Conservation (phyloP, 2,888 invertebrate genomes). For the Blastobasis lacticolella region DNA sequence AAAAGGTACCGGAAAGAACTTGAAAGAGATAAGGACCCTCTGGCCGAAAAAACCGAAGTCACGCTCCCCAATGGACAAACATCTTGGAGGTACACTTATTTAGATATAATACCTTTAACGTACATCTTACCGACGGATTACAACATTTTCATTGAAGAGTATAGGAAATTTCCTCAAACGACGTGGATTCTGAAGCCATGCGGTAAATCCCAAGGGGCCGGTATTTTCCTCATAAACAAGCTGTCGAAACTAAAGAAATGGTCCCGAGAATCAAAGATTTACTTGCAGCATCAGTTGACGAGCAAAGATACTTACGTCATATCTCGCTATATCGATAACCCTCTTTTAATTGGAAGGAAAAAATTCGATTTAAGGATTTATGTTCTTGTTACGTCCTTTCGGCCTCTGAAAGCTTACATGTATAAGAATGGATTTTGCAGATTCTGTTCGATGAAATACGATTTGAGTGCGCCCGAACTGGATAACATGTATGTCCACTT, state of each 20-base stretch:
- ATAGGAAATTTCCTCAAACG: constrained; percentile 92
- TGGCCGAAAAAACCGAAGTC: constrained; percentile 82
- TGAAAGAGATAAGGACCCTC: constrained; percentile 88
- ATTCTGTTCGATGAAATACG: constrained; percentile 97
- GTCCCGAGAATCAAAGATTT: constrained; percentile 89
- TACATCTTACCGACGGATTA: constrained; percentile 97
- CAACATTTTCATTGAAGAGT: constrained; percentile 97
- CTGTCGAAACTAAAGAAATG: constrained; percentile 93
- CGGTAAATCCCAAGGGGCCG: constrained; percentile 93
- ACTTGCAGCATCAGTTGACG: constrained; percentile 85
- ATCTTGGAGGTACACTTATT: constrained; percentile 81
- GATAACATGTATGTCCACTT: constrained; percentile 97
- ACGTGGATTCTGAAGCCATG: constrained; percentile 99
- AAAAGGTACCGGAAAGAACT: constrained; percentile 93
- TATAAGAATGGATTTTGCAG: constrained; percentile 96
- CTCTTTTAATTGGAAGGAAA: constrained; percentile 95
- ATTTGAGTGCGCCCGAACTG: constrained; percentile 88
- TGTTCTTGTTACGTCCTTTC: constrained; percentile 93
- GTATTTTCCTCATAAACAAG: constrained; percentile 96
- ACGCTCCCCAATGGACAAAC: constrained; percentile 75
- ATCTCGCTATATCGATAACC: constrained; percentile 96
- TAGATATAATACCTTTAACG: constrained; percentile 95
- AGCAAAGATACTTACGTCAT: constrained; percentile 96
- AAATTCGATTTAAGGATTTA: constrained; percentile 96
- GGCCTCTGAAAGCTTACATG: constrained; percentile 94